Percentiles rank a stretch among this genome's conserved stretches.
Evolutionary conservation across 2,113 vertebrate species (phyloP).

Genomic region (Nestor notabilis): DNA sequence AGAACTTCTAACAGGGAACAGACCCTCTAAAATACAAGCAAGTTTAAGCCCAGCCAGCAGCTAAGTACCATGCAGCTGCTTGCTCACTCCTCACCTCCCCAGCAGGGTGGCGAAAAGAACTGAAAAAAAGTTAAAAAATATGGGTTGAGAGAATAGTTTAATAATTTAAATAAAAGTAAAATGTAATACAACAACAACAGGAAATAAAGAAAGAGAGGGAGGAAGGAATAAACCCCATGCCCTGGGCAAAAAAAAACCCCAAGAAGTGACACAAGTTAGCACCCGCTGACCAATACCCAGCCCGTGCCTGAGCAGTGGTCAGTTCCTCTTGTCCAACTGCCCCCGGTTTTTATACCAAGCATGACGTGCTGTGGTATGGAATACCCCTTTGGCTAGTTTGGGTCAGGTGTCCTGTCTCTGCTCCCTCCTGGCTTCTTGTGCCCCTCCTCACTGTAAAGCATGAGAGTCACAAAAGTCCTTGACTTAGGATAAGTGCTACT

Average conservation of each 20-base stretch:
- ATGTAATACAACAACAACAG: not conserved
- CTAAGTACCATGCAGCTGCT: not conserved
- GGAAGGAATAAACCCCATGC: not conserved
- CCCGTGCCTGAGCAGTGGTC: not conserved
- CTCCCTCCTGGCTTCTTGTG: not conserved
- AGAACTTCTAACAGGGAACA: not conserved
- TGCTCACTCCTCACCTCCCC: not conserved
- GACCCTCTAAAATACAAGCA: not conserved
- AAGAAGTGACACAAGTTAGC: not conserved
- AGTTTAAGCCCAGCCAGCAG: not conserved
- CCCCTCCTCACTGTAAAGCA: not conserved
- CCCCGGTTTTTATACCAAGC: not conserved
- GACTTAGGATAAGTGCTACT: not conserved
- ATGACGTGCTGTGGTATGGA: not conserved
- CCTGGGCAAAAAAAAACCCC: not conserved
- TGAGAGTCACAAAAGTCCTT: not conserved
- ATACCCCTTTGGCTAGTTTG: not conserved
- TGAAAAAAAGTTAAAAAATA: not conserved
- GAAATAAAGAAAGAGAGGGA: not conserved
- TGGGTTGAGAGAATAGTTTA: not conserved
- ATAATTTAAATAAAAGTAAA: not conserved
- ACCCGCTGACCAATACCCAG: not conserved
- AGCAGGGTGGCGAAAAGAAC: not conserved
- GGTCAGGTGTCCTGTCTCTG: not conserved
- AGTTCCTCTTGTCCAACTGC: not conserved